Base-by-base conservation (phyloP, 1,140 invertebrate genomes). In the Drosophila simulans region DNA sequence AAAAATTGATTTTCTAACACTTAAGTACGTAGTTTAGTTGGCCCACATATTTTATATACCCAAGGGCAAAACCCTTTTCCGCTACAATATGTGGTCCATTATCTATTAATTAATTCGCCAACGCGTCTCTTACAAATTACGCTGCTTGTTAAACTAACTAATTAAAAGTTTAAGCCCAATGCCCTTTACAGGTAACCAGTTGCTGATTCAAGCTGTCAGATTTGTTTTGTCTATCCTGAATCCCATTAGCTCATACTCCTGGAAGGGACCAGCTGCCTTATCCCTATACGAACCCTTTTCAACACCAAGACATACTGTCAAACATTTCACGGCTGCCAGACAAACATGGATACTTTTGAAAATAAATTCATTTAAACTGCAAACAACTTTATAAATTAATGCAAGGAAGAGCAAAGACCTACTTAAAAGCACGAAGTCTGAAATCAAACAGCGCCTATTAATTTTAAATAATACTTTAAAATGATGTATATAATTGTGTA, bases 301-400 rank as follows among this genome's bases (percentile, higher is more conserved):
- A 85, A 75, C 42, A 45, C 59, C 35, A 53, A 46, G 81, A 81
- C 81, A 86, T 64, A 59, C 59, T 84, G 81, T 86, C 81, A 85
- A 86, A 85, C 64, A 80, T 68, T 65, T 65, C 27, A 64, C 25
- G 49, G 20, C 34, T 34, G 17, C 13, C 12, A 10, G 17, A 17
- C n/a, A 12, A 49, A 63, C 34, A n/a, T 5, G 43, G 17, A n/a
- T 63, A 48, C 31, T 65, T 64, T 59, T 65, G 12, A 59, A 31
- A 31, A 31, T 31, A 39, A 39, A 39, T 13, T 13, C 13, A 39
- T 39, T 39, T 39, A 13, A 8, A 8, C 8, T 34, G 37, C 4
- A 13, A 13, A 11, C 37, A 39, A 39, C 37, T 13, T 39, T 39
- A 13, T 39, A 13, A 39, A 37, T 37, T 13, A 37, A 37, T 37